Conservation (phyloP, 2,113 vertebrate species). For the Gopherus evgoodei region DNA sequence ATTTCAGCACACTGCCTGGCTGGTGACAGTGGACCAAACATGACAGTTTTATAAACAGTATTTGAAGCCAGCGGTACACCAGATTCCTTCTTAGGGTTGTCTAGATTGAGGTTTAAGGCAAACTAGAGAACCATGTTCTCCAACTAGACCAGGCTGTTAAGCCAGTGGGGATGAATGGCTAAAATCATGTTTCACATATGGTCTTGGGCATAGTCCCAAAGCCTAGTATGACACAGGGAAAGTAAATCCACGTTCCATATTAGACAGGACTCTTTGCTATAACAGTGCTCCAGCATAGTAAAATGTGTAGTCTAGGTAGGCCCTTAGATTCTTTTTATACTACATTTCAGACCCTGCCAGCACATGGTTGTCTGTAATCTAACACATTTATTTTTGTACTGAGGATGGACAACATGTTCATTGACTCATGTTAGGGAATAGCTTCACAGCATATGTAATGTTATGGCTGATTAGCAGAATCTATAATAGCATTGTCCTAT, state of each 20-base stretch:
- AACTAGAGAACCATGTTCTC: not conserved
- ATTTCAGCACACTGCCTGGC: not conserved
- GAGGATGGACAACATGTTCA: not conserved
- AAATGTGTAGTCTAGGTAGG: not conserved
- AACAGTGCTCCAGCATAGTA: not conserved
- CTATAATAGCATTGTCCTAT: not conserved
- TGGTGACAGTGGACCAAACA: not conserved
- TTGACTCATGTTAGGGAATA: rapidly evolving
- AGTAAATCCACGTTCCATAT: not conserved
- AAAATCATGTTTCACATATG: not conserved
- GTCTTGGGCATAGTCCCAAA: not conserved
- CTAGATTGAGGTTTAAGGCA: not conserved
- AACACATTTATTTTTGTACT: not conserved
- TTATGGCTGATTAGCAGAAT: rapidly evolving
- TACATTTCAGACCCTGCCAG: not conserved
- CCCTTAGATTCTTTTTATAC: not conserved
- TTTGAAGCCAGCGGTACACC: not conserved
- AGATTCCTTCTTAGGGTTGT: not conserved
- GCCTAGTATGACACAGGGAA: not conserved
- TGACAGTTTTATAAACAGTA: not conserved
- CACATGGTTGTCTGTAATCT: not conserved
- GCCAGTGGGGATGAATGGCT: not conserved
- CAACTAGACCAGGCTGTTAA: not conserved
- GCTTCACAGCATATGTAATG: not conserved
- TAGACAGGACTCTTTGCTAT: not conserved